These are phyloP conservation scores for Troilus luridus DNA, from an alignment of 2,888 invertebrate genomes.

Conservation along the genomic window DNA sequence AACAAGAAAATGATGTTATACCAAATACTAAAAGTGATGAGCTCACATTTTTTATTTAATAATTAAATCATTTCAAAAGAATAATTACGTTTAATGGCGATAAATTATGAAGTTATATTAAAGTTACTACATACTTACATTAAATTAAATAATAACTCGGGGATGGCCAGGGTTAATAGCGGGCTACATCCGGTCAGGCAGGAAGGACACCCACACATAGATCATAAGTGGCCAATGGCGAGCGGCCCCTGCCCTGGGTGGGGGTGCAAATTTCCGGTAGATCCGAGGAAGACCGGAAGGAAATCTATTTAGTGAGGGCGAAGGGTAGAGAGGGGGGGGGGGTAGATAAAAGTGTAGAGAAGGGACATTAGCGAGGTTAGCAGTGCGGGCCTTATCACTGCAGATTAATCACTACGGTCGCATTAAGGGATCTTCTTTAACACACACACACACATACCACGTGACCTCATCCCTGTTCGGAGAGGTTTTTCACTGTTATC, in stretches of 20 bases:
- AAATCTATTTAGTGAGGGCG: conserved; percentile 41
- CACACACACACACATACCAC: background rate
- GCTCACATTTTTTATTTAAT: too few species aligned
- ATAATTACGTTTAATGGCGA: too few species aligned
- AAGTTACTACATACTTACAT: background rate
- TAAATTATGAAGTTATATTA: background rate
- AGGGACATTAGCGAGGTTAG: conserved; percentile 14
- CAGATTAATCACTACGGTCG: conserved; percentile 15
- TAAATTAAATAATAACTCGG: background rate
- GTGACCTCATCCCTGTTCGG: background rate
- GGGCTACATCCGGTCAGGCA: background rate
- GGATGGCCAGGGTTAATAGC: background rate
- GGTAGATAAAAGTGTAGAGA: conserved; percentile 46
- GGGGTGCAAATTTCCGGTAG: conserved; percentile 51
- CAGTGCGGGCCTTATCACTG: conserved; percentile 11
- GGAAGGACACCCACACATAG: conserved; percentile 15
- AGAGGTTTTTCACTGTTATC: background rate
- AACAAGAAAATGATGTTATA: too few species aligned
- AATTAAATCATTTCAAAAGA: too few species aligned
- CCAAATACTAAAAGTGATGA: too few species aligned
- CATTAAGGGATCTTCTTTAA: background rate
- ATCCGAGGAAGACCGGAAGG: conserved; percentile 10
- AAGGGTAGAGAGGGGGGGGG: too few species aligned
- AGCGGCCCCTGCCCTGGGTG: background rate
- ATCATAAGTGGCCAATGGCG: conserved; percentile 27